Conservation (phyloP, 2,888 invertebrate genomes). For the Sepioteuthis lessoniana region DNA sequence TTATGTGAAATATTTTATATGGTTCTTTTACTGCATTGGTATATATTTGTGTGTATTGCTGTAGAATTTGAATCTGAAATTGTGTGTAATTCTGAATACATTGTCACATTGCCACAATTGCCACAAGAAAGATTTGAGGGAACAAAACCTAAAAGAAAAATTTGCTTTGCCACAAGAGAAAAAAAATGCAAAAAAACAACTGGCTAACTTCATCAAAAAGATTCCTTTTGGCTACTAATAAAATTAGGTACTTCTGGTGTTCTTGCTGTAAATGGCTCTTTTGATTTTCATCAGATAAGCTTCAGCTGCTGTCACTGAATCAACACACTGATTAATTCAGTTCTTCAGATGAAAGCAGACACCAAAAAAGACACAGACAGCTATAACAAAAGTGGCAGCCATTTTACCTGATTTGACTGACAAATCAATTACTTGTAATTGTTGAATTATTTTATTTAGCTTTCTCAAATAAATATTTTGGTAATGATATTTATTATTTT, state of each 20-base stretch:
- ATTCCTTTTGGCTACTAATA: background rate
- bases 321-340: background rate
- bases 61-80: background rate
- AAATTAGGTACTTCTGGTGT: background rate
- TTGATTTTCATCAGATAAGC: conserved; percentile 4
- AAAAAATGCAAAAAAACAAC: background rate
- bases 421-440: background rate
- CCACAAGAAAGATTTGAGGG: background rate
- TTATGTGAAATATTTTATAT: too few relatives aligned
- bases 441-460: background rate
- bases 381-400: background rate
- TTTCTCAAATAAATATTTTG: conserved; percentile 10
- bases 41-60: background rate
- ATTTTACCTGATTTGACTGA: background rate
- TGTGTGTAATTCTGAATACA: background rate
- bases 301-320: background rate
- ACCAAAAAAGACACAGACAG: background rate
- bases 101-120: background rate
- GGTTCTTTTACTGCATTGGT: background rate
- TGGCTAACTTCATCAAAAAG: background rate
- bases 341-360: background rate
- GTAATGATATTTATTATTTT: background rate
- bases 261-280: background rate
- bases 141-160: background rate
- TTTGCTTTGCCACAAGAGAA: background rate